Evolutionary conservation across 2,797 vertebrate species (phyloP).

Genomic region (Rousettus madagascariensis): DNA sequence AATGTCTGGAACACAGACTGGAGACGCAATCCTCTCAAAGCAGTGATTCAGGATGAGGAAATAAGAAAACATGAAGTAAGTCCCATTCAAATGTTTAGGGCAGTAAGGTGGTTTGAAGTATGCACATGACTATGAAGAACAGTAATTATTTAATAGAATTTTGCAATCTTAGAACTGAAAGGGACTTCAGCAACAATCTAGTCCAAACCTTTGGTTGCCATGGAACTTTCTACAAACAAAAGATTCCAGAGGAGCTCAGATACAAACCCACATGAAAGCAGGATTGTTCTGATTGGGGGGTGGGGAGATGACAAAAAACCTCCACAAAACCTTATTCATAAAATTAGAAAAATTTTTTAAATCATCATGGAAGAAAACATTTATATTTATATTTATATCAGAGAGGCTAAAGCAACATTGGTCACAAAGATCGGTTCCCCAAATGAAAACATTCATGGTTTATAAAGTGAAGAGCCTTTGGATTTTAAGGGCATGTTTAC

Average conservation of each 20-base stretch:
- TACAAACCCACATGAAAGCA: background rate
- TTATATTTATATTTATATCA: background rate
- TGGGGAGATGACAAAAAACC: too few species aligned
- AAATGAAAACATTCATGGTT: background rate
- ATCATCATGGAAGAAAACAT: background rate
- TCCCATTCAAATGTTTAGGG: background rate
- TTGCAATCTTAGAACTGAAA: background rate
- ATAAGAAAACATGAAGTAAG: conserved; percentile 46
- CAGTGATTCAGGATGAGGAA: conserved; percentile 3
- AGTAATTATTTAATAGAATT: background rate
- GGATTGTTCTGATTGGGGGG: background rate
- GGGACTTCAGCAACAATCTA: background rate
- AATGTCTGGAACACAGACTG: background rate
- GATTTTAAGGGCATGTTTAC: background rate
- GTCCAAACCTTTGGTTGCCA: conserved; percentile 34
- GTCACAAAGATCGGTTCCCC: background rate
- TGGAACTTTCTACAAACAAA: conserved; percentile 45
- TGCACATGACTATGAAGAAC: background rate
- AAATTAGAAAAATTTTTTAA: background rate
- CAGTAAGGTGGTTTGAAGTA: background rate
- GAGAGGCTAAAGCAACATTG: background rate
- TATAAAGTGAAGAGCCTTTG: background rate
- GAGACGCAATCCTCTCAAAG: background rate
- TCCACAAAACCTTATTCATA: background rate
- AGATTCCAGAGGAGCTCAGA: background rate